Base-by-base conservation (phyloP, 2,797 vertebrate species). In the Lycodopsis pacificus region DNA sequence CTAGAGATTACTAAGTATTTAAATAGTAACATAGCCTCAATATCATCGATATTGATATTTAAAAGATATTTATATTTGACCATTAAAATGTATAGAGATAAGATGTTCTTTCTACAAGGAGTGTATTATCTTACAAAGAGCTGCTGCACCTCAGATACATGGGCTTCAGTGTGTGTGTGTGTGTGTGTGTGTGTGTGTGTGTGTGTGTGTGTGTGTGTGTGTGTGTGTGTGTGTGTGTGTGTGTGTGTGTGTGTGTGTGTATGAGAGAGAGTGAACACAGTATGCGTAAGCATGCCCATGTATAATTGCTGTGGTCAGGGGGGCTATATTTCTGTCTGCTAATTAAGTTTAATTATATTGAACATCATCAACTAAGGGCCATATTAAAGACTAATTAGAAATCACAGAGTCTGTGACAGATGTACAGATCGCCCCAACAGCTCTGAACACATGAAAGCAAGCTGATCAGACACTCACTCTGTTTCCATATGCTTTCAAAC, bases 281-380 rank as follows among this genome's bases (percentile, higher is more conserved):
- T 74, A 81, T 89, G 86, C 83, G 2, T 65, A 53, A 86, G 74
- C 86, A 92, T 83, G 88, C 77, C 38, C 83, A 75, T 77, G 77
- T 84, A 76, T 93, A 91, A 94, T 88, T 84, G 73, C 83, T 19
- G 30, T 75, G 88, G 90, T 89, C 89, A 80, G 85, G 71, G 80
- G 81, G 68, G 77, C 79, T 79, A 71, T 90, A 83, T 90, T 88
- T 88, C 76, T 86, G 80, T 90, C 82, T 86, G 68, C 74, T 90
- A 90, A 93, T 93, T 93, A 90, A 87, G 82, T 87, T 87, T 83
- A 90, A 90, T 92, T 83, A 88, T 86, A 87, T 91, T 88, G 87
- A 84, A 92, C 87, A 88, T 89, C 51, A 63, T 83, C 85, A 80
- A 85, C 87, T 86, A 86, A 83, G 67, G 87, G 90, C 76, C 75